A percentile compares a stretch with the other conserved stretches of the same genome.
Conservation (phyloP, 2,113 vertebrate genomes). For the Girardinichthys multiradiatus region DNA sequence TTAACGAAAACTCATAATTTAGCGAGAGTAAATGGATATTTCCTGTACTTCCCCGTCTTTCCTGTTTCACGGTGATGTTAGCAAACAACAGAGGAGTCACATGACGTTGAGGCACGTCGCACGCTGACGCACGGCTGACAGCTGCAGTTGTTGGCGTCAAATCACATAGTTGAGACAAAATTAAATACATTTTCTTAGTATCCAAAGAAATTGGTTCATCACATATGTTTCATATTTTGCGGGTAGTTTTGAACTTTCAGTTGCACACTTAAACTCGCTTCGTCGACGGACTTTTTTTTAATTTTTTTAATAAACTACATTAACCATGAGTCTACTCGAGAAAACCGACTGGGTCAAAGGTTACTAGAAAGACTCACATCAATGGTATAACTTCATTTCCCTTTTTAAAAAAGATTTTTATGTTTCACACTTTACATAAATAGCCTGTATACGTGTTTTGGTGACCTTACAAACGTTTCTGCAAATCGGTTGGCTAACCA, state of each 20-base stretch:
- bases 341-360: constrained; percentile 18
- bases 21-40: not conserved
- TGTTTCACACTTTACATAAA: too few species aligned
- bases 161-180: not conserved
- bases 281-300: not conserved
- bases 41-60: not conserved
- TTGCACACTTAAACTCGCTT: not conserved
- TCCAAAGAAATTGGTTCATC: too few species aligned
- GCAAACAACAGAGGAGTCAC: constrained; percentile 53
- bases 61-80: constrained; percentile 6
- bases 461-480: not conserved
- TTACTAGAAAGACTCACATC: not conserved
- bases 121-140: constrained; percentile 43
- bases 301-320: constrained; percentile 43
- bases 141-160: not conserved
- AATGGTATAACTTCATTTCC: not conserved
- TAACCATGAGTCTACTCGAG: constrained; percentile 49
- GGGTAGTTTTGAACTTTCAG: not conserved
- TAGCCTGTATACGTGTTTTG: not conserved
- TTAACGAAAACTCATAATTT: not conserved
- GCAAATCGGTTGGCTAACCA: not conserved
- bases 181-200: not conserved
- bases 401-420: too few species aligned
- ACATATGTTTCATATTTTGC: not conserved
- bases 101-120: constrained; percentile 72